Percentiles rank a stretch among this genome's conserved stretches.
Evolutionary conservation across 35 echinoderm and acorn worm genomes (phyloP).

Genomic region (Ophioderma brevispina): DNA sequence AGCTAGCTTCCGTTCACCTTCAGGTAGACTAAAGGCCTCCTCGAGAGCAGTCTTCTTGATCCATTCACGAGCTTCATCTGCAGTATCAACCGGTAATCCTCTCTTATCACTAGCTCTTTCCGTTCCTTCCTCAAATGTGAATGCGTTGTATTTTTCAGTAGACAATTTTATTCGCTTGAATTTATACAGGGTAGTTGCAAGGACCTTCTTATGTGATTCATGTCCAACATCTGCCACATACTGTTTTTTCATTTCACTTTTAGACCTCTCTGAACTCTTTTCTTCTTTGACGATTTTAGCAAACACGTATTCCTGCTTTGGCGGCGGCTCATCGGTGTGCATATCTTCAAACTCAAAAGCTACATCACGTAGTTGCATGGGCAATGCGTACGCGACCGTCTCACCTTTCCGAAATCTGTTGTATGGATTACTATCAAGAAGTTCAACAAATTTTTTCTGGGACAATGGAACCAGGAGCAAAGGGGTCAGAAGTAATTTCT

Average conservation of each 20-base stretch:
- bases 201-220: neutral
- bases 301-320: neutral
- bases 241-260: neutral
- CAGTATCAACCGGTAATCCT: neutral
- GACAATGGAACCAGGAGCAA: neutral
- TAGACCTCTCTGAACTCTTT: neutral
- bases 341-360: neutral
- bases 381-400: slow-evolving; percentile 16
- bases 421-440: slow-evolving; percentile 48
- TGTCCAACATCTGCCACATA: slow-evolving; percentile 34
- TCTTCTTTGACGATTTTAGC: slow-evolving; percentile 22
- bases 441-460: slow-evolving; percentile 12
- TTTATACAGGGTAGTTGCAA: slow-evolving; percentile 22
- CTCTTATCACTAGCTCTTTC: neutral
- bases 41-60: neutral
- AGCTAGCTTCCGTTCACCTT: neutral
- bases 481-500: neutral
- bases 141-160: neutral
- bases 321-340: neutral
- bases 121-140: neutral
- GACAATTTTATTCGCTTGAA: slow-evolving; percentile 5
- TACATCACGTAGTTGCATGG: neutral
- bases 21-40: neutral
- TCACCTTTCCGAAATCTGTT: slow-evolving; percentile 4
- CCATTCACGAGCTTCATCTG: neutral